Evolutionary conservation across 2,797 vertebrate species (phyloP).

Genomic region (Galagoides demidoff): DNA sequence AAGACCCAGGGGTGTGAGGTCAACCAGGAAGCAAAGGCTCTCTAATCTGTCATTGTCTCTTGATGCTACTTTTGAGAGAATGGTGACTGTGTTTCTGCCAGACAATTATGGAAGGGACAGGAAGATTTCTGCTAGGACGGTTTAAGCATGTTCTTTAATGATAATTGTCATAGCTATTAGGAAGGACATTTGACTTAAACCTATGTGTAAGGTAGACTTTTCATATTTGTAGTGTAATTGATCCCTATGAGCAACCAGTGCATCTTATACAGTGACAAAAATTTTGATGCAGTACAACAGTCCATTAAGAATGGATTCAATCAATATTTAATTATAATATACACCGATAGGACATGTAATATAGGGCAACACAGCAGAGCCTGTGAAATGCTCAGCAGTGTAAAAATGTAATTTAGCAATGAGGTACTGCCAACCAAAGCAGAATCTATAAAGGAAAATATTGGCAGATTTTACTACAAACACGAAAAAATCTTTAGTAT

Average conservation of each 20-base stretch:
- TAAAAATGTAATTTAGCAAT: conserved; percentile 15
- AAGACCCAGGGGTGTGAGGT: neutral
- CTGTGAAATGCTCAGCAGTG: neutral
- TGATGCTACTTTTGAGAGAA: neutral
- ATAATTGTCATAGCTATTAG: neutral
- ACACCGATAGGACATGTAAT: neutral
- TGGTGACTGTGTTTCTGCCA: neutral
- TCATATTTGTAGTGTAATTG: neutral
- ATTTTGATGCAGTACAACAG: neutral
- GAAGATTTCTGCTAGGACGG: neutral
- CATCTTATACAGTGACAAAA: neutral
- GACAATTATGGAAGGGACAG: neutral
- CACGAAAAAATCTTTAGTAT: neutral
- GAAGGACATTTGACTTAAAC: neutral
- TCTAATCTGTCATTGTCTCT: neutral
- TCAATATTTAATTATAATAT: conserved; percentile 17
- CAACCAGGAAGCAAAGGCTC: neutral
- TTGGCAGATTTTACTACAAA: neutral
- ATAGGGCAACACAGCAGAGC: neutral
- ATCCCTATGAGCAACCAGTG: neutral
- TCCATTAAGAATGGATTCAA: neutral
- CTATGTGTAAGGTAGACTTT: neutral
- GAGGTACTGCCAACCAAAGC: neutral
- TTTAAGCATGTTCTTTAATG: neutral
- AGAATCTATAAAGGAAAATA: conserved; percentile 39